phyloP scores from a whole-genome alignment of 2,797 vertebrate species.

The Bradypodion pumilum region DNA sequence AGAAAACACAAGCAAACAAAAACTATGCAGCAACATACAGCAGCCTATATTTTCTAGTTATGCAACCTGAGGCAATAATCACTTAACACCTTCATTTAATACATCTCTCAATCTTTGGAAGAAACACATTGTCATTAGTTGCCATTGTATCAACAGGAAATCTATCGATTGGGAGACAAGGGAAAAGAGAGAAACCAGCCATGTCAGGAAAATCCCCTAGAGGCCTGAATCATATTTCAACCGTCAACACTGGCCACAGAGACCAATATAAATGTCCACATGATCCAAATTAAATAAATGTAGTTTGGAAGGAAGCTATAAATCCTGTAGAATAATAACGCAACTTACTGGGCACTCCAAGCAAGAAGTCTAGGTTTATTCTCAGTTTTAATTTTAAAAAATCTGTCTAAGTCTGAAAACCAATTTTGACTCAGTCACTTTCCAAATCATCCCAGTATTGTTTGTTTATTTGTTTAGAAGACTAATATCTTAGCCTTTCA shows the following conservation, averaged over 20 bases:
- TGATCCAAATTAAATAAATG: slow-evolving; percentile 60
- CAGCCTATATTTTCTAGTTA: not conserved
- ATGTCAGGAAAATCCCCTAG: not conserved
- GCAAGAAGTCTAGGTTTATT: not conserved
- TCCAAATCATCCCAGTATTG: slow-evolving; percentile 10
- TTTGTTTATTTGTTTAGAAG: not conserved
- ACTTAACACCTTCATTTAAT: not conserved
- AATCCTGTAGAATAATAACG: slow-evolving; percentile 54
- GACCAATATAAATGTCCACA: slow-evolving; percentile 44
- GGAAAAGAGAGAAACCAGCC: slow-evolving; percentile 5
- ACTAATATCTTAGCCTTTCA: not conserved
- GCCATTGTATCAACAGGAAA: not conserved
- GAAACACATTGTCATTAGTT: slow-evolving; percentile 3
- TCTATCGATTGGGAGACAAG: slow-evolving; percentile 22
- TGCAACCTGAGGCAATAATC: not conserved
- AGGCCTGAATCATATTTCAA: slow-evolving; percentile 49
- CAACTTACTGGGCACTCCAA: slow-evolving; percentile 28
- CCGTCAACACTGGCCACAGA: slow-evolving; percentile 46
- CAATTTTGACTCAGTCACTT: not conserved
- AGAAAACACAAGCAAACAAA: not conserved
- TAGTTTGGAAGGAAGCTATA: slow-evolving; percentile 43
- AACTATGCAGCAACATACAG: too few relatives aligned
- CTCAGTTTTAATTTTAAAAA: too few relatives aligned
- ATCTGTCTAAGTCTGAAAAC: too few relatives aligned
- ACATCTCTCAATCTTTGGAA: too few relatives aligned